Evolutionary conservation across 2,797 vertebrate species (phyloP).

Genomic region (Epinephelus awoara): DNA sequence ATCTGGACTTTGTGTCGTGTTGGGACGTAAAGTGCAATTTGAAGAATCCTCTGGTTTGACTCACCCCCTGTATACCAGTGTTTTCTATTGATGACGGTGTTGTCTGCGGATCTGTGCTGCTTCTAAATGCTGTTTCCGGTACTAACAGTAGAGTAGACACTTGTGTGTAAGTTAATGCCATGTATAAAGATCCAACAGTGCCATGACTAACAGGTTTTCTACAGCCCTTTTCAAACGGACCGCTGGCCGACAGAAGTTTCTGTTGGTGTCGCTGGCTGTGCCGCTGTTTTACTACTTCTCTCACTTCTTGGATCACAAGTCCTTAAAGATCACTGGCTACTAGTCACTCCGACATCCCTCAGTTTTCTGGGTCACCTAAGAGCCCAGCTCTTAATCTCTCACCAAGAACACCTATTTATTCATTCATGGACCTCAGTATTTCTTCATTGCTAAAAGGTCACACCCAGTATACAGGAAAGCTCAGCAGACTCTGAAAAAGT

Average conservation of each 20-base stretch:
- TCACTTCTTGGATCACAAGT: conserved; percentile 23
- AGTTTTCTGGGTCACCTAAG: background rate
- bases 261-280: conserved; percentile 20
- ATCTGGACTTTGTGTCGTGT: conserved; percentile 14
- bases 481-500: conserved; percentile 5
- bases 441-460: background rate
- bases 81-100: conserved; percentile 51
- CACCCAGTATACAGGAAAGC: background rate
- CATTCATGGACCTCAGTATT: background rate
- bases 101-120: conserved; percentile 42
- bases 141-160: conserved; percentile 24
- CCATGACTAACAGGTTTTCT: conserved; percentile 42
- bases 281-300: conserved; percentile 37
- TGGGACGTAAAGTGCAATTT: conserved; percentile 68
- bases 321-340: conserved; percentile 13
- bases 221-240: conserved; percentile 32
- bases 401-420: background rate
- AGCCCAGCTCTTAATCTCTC: background rate
- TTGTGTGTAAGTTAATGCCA: conserved; percentile 35
- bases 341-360: background rate
- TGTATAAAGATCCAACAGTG: conserved; percentile 56
- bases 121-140: conserved; percentile 43
- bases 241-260: background rate
- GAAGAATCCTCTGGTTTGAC: conserved; percentile 41
- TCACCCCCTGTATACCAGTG: conserved; percentile 43